These are phyloP conservation scores for Netelia melanura DNA, from an alignment of 2,888 invertebrate genomes.

Conservation along the genomic window DNA sequence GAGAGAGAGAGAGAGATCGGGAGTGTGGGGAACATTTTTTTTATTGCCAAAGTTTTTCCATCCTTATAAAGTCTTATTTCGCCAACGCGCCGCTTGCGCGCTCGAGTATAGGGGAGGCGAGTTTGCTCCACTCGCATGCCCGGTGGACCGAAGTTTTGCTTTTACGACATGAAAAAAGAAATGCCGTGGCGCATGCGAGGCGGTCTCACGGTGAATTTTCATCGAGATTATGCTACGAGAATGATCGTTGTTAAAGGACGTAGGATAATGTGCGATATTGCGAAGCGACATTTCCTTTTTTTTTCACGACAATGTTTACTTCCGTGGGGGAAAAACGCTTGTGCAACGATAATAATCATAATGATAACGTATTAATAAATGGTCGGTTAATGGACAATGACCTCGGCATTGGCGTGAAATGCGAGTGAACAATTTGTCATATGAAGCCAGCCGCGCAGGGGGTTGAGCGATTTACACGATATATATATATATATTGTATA, in stretches of 20 bases:
- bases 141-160: no score
- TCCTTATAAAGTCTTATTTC: conserved; percentile 53
- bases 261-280: no score
- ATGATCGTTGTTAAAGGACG: no score
- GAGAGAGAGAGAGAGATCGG: not conserved
- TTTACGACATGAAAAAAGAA: no score
- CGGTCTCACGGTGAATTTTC: no score
- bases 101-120: not conserved
- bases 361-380: conserved; percentile 42
- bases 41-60: conserved; percentile 74
- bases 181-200: no score
- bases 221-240: no score
- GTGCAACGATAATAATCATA: not conserved
- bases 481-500: conserved; percentile 2
- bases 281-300: not conserved
- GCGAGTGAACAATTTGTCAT: conserved; percentile 70
- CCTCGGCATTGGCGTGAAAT: conserved; percentile 57
- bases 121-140: no score
- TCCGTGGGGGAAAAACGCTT: not conserved
- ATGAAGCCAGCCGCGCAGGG: conserved; percentile 58
- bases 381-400: conserved; percentile 58
- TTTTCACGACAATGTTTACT: not conserved
- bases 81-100: conserved; percentile 35
- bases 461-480: conserved; percentile 18
- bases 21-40: conserved; percentile 37